A percentile compares a stretch with the other conserved stretches of the same genome.
phyloP scores from a whole-genome alignment of 2,113 vertebrate species.

The Lampris incognitus region DNA sequence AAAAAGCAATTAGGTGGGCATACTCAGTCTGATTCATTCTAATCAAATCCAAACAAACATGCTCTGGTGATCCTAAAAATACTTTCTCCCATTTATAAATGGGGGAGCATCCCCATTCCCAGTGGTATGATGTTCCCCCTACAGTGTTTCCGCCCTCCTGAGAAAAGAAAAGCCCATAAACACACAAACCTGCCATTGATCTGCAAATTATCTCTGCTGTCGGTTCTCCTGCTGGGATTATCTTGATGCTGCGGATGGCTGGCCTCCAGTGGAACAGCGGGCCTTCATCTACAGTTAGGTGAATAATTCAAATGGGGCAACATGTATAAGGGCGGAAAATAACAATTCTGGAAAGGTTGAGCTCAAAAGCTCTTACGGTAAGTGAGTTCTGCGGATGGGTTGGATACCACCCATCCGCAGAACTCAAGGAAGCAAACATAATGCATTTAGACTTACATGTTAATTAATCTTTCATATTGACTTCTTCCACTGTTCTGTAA shows the following conservation, averaged over 20 bases:
- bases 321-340: neutral
- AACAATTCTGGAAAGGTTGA: conserved; percentile 39
- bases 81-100: conserved; percentile 55
- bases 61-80: conserved; percentile 62
- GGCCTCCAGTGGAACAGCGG: neutral
- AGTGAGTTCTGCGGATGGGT: no score
- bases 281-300: conserved; percentile 38
- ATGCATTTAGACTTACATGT: conserved; percentile 5
- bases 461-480: conserved; percentile 11
- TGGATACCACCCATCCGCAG: neutral
- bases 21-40: conserved; percentile 43
- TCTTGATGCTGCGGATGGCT: conserved; percentile 28
- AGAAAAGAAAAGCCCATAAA: conserved; percentile 40
- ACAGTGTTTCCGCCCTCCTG: conserved; percentile 42
- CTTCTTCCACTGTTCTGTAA: conserved; percentile 16
- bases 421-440: conserved; percentile 42
- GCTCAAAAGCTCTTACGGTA: conserved; percentile 35
- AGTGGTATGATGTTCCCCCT: conserved; percentile 35
- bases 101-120: conserved; percentile 50
- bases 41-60: conserved; percentile 68
- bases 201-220: conserved; percentile 12
- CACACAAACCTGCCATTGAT: conserved; percentile 21
- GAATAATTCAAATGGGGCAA: conserved; percentile 23
- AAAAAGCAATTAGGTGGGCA: conserved; percentile 41
- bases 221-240: conserved; percentile 38